phyloP scores from a whole-genome alignment of 2,113 vertebrate genomes.

The Crotalus tigris region DNA sequence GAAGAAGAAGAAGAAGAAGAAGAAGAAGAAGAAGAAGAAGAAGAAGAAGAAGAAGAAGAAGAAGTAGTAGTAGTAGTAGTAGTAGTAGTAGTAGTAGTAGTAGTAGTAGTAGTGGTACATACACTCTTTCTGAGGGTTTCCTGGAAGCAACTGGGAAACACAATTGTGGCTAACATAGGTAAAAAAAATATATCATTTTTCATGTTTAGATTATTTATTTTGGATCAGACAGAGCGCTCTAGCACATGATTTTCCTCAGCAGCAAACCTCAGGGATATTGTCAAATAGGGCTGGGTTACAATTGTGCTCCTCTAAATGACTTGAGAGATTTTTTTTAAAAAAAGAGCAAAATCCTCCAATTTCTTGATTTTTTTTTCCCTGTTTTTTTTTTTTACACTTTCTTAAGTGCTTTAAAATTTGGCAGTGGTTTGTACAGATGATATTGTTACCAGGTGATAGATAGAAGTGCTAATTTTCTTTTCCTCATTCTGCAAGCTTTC shows the following conservation, averaged over 20 bases:
- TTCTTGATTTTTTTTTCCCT: not conserved
- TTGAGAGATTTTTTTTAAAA: too few relatives aligned
- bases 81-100: too few relatives aligned
- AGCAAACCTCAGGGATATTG: not conserved
- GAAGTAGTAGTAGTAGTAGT: too few relatives aligned
- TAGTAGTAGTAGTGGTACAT: too few relatives aligned
- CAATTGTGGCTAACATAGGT: not conserved
- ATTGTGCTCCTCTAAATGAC: not conserved
- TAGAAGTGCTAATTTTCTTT: not conserved
- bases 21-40: too few relatives aligned
- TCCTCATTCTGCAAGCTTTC: not conserved
- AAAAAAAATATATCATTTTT: not conserved
- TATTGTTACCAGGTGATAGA: not conserved
- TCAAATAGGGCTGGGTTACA: not conserved
- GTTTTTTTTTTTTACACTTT: accelerated
- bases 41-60: too few relatives aligned
- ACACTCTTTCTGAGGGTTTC: not conserved
- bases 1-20: too few relatives aligned
- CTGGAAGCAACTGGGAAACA: not conserved
- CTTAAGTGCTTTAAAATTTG: not conserved
- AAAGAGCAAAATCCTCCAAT: not conserved
- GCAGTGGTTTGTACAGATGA: not conserved
- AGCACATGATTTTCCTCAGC: not conserved
- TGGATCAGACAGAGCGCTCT: not conserved
- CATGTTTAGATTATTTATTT: not conserved